Evolutionary conservation across 2,888 invertebrate genomes (phyloP).

Genomic region (Leptopilina drosophilae): DNA sequence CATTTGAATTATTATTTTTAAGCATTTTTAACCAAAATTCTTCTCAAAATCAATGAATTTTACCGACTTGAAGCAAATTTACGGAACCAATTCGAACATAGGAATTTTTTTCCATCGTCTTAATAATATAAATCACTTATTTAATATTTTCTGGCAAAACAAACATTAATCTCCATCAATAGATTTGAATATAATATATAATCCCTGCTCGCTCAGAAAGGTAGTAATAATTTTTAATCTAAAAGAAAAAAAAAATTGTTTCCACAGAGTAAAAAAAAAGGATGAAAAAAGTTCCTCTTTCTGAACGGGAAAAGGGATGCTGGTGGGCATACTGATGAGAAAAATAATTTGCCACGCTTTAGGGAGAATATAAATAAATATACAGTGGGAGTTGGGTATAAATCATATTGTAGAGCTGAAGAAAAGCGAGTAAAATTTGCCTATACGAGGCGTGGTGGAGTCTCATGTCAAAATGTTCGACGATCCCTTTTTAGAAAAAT

Average conservation of each 20-base stretch:
- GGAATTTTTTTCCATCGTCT: too few species aligned
- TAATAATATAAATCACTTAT: background rate
- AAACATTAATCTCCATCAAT: background rate
- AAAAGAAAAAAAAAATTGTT: too few species aligned
- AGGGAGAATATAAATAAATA: background rate
- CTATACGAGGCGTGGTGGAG: conserved; percentile 21
- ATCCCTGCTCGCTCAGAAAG: background rate
- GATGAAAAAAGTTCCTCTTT: background rate
- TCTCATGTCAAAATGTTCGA: conserved; percentile 28
- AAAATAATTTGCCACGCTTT: conserved; percentile 14
- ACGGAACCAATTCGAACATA: too few species aligned
- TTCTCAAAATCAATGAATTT: too few species aligned
- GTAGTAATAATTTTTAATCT: too few species aligned
- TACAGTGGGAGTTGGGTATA: conserved; percentile 16
- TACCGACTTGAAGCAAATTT: too few species aligned
- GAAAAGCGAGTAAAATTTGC: conserved; percentile 39
- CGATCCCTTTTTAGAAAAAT: conserved; percentile 31
- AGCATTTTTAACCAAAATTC: too few species aligned
- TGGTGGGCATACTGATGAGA: too few species aligned
- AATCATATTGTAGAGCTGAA: background rate
- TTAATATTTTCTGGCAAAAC: background rate
- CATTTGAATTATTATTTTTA: too few species aligned
- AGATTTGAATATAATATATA: background rate
- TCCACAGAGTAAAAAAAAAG: too few species aligned
- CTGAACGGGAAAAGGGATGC: background rate